Conservation (phyloP, 2,113 vertebrate species). For the Pyrgilauda ruficollis region DNA sequence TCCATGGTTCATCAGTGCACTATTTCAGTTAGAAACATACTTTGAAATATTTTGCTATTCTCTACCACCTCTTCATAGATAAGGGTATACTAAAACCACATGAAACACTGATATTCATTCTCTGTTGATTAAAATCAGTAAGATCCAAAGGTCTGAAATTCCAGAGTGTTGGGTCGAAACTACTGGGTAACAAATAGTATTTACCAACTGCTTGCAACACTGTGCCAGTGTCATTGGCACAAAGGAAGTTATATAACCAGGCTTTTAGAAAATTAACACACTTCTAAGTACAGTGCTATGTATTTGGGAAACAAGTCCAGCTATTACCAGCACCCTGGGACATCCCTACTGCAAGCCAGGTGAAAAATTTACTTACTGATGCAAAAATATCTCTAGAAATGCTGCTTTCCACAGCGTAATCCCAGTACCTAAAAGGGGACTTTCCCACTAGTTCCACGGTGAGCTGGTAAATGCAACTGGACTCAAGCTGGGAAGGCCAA, state of each 20-base stretch:
- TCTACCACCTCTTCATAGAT: not conserved
- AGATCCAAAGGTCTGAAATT: not conserved
- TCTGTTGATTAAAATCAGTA: not conserved
- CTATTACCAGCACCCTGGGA: not conserved
- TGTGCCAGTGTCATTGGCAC: not conserved
- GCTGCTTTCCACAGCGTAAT: not conserved
- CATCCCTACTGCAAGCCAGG: not conserved
- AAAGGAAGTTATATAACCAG: not conserved
- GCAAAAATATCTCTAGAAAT: not conserved
- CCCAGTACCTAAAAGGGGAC: not conserved
- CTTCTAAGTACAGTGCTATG: not conserved
- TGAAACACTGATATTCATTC: not conserved
- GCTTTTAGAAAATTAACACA: not conserved
- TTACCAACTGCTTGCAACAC: not conserved
- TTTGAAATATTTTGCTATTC: not conserved
- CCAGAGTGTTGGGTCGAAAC: not conserved
- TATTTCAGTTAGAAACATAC: not conserved
- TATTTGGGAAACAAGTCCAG: not conserved
- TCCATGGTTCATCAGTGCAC: not conserved
- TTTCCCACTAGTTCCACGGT: accelerated
- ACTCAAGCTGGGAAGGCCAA: not conserved
- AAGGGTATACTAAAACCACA: not conserved
- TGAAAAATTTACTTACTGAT: not conserved
- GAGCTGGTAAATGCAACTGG: accelerated
- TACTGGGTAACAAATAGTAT: not conserved